Evolutionary conservation across 2,797 vertebrate species (phyloP).

Genomic region (Botia almorhae): DNA sequence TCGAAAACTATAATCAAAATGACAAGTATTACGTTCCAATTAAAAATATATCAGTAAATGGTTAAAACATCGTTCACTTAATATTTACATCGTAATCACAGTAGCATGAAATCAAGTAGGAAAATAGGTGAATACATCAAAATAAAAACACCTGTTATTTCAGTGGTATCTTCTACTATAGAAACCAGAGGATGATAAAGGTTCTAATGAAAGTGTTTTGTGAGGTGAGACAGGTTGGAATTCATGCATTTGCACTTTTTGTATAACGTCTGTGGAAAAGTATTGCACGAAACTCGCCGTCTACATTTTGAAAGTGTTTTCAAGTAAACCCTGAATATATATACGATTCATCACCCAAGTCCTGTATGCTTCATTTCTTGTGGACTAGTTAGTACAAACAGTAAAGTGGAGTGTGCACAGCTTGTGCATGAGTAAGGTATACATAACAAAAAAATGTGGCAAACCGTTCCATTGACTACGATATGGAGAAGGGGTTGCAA

Average conservation of each 20-base stretch:
- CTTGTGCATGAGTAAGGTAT: slow-evolving; percentile 81
- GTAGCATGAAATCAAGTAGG: slow-evolving; percentile 99
- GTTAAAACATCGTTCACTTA: slow-evolving; percentile 99
- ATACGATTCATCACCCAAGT: slow-evolving; percentile 92
- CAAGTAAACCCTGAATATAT: slow-evolving; percentile 98
- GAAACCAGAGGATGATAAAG: slow-evolving; percentile 93
- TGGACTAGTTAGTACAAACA: slow-evolving; percentile 15
- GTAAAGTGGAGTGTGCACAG: slow-evolving; percentile 80
- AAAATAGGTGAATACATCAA: slow-evolving; percentile 99
- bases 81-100: slow-evolving; percentile 99
- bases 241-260: slow-evolving; percentile 90
- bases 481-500: slow-evolving; percentile 2
- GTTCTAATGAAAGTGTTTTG: slow-evolving; percentile 32
- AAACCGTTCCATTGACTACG: slow-evolving; percentile 78
- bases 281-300: slow-evolving; percentile 99
- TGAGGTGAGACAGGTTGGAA: slow-evolving; percentile 42
- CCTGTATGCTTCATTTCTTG: slow-evolving; percentile 73
- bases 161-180: slow-evolving; percentile 85
- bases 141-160: slow-evolving; percentile 77
- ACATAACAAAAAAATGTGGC: slow-evolving; percentile 87
- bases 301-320: slow-evolving; percentile 99
- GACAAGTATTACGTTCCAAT: slow-evolving; percentile 99
- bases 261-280: slow-evolving; percentile 94
- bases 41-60: slow-evolving; percentile 99
- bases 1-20: slow-evolving; percentile 99